Percentiles rank a stretch among this genome's conserved stretches.
Evolutionary conservation across 2,113 vertebrate genomes (phyloP).

Genomic region (Ammodytes dubius): DNA sequence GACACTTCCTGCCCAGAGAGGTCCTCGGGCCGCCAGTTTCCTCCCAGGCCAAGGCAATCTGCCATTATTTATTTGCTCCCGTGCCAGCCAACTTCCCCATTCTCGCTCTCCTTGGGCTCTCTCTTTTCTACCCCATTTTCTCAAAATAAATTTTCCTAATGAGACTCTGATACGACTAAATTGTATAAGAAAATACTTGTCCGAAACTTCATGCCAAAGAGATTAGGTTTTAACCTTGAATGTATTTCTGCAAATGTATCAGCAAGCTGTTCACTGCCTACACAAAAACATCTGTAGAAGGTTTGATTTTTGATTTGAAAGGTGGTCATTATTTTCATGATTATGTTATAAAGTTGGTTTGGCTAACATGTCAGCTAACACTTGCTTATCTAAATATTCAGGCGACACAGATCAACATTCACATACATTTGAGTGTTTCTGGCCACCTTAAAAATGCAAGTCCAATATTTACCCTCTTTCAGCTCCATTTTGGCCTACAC

Average conservation of each 20-base stretch:
- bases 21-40: conserved; percentile 64
- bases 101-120: background rate
- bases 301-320: conserved; percentile 8
- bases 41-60: conserved; percentile 73
- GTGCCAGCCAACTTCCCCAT: conserved; percentile 39
- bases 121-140: conserved; percentile 13
- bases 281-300: background rate
- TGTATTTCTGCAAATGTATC: background rate
- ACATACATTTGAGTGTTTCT: background rate
- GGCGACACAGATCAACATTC: background rate
- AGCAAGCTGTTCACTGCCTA: background rate
- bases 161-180: background rate
- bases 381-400: background rate
- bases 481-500: background rate
- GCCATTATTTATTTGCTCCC: conserved; percentile 58
- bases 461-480: background rate
- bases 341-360: background rate
- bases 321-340: background rate
- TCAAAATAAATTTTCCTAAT: background rate
- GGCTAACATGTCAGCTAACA: background rate
- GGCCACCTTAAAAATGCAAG: background rate
- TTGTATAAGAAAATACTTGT: background rate
- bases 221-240: background rate
- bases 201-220: background rate
- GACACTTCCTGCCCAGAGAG: conserved; percentile 73